Percentiles rank a stretch among this genome's conserved stretches.
phyloP scores from a whole-genome alignment of 1,140 invertebrate species.

The Orchestia grillus region DNA sequence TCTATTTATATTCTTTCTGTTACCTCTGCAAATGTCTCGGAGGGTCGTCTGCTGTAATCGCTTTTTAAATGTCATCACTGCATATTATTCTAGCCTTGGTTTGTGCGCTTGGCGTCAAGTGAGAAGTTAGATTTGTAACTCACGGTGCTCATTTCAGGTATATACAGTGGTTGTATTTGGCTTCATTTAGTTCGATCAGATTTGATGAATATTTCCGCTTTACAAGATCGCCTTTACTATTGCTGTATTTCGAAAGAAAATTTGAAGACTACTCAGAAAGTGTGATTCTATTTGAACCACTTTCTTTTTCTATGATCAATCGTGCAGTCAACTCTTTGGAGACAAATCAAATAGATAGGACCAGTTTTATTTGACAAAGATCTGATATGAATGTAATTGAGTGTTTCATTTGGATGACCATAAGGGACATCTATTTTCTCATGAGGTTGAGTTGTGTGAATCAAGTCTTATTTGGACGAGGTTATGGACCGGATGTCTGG shows the following conservation, averaged over 20 bases:
- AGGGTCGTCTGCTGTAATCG: background rate
- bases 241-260: background rate
- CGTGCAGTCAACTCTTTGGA: background rate
- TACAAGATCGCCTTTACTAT: too few species aligned
- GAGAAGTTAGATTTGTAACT: background rate
- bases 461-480: background rate
- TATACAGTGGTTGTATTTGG: background rate
- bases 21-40: background rate
- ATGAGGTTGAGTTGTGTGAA: background rate
- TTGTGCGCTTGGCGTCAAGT: background rate
- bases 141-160: background rate
- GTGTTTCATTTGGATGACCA: background rate
- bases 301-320: background rate
- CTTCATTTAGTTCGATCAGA: background rate
- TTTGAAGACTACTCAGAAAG: background rate
- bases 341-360: background rate
- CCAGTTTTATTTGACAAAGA: background rate
- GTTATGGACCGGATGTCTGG: background rate
- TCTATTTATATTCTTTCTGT: background rate
- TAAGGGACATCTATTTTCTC: background rate
- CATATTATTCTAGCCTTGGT: background rate
- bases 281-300: background rate
- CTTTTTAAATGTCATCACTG: background rate
- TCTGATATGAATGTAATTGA: background rate
- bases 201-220: background rate